A percentile compares a stretch with the other conserved stretches of the same genome.
These are phyloP conservation scores for Pipistrellus nathusii DNA, from an alignment of 2,797 vertebrate species.

Conservation along the genomic window DNA sequence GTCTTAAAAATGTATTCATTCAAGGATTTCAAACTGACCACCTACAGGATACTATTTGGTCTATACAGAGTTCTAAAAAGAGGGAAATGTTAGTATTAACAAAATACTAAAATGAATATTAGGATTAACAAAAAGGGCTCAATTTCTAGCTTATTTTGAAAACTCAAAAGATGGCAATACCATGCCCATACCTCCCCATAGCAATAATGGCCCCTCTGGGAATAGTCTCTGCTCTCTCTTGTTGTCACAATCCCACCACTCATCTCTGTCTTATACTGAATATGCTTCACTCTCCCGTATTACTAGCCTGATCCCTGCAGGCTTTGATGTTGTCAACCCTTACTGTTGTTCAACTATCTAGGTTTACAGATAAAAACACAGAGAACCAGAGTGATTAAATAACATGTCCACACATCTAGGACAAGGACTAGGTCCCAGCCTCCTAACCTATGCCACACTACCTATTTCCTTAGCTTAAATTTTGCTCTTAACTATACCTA, in stretches of 20 bases:
- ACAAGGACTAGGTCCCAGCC: neutral
- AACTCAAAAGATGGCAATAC: neutral
- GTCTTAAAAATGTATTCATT: neutral
- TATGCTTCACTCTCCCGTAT: neutral
- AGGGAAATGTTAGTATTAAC: neutral
- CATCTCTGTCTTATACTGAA: neutral
- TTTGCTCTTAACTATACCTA: conserved; percentile 3
- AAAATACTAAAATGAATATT: too few species aligned
- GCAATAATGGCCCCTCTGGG: neutral
- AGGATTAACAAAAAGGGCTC: neutral
- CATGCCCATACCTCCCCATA: neutral
- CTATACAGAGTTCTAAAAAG: neutral
- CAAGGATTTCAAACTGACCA: conserved; percentile 20
- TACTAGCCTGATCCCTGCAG: neutral
- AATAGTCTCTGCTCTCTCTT: neutral
- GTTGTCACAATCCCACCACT: neutral
- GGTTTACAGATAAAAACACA: conserved; percentile 43
- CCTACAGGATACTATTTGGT: neutral
- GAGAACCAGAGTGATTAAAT: conserved; percentile 5
- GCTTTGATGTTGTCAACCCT: neutral
- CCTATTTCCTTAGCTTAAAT: conserved; percentile 3
- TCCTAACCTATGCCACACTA: neutral
- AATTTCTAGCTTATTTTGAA: conserved; percentile 35
- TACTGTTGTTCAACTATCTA: neutral
- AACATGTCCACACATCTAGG: neutral